phyloP scores from a whole-genome alignment of 2,888 invertebrate species.

The Eulithis testata region DNA sequence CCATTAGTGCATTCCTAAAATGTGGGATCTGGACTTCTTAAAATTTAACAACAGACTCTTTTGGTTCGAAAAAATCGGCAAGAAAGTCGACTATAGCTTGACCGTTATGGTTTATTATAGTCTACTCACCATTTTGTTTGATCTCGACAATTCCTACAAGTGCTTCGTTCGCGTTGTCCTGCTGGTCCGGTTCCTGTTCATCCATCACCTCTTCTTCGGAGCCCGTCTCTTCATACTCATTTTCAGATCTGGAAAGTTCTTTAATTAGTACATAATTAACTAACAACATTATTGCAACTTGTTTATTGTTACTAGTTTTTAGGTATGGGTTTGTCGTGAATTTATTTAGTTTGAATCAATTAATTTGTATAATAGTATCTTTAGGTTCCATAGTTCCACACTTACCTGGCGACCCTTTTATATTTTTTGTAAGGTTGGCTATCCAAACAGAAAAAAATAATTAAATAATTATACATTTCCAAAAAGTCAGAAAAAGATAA shows the following conservation, averaged over 20 bases:
- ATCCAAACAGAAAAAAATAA: slow-evolving; percentile 37
- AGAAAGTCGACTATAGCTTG: too few species aligned
- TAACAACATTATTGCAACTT: background rate
- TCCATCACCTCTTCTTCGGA: slow-evolving; percentile 88
- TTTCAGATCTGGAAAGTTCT: slow-evolving; percentile 83
- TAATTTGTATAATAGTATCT: too few species aligned
- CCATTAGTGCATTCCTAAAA: too few species aligned
- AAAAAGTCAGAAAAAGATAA: too few species aligned
- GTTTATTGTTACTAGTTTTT: too few species aligned
- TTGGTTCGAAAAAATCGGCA: too few species aligned
- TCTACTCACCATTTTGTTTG: slow-evolving; percentile 69
- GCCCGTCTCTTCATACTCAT: slow-evolving; percentile 87
- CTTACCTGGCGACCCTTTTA: slow-evolving; percentile 75
- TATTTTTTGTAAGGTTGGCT: slow-evolving; percentile 76
- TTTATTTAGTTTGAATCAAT: too few species aligned
- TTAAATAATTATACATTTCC: background rate
- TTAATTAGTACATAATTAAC: too few species aligned
- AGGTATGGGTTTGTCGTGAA: too few species aligned
- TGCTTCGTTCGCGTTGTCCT: slow-evolving; percentile 79
- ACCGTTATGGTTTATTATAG: too few species aligned
- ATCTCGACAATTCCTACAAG: slow-evolving; percentile 63
- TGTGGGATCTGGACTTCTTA: too few species aligned
- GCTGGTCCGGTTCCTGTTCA: slow-evolving; percentile 87
- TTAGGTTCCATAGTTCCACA: background rate
- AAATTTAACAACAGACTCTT: too few species aligned